These are phyloP conservation scores for Scomberomorus guttatus DNA, from an alignment of 2,797 vertebrate genomes.

Conservation along the genomic window DNA sequence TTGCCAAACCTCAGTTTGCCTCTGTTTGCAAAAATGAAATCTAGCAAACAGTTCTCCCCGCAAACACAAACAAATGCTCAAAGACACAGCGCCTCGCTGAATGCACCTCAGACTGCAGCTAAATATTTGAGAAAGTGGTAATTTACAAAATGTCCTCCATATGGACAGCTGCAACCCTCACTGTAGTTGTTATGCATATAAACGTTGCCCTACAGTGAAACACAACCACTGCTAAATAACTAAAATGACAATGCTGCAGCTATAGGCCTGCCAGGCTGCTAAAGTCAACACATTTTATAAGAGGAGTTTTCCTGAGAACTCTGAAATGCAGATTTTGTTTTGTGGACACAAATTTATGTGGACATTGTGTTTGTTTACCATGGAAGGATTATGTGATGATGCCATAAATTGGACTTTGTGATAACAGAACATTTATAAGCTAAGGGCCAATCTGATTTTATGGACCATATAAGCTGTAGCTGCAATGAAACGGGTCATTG, in stretches of 20 bases:
- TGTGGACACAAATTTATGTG: conserved; percentile 53
- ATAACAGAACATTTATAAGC: conserved; percentile 55
- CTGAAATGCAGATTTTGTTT: conserved; percentile 66
- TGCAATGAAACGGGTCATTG: conserved; percentile 70
- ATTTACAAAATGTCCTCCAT: conserved; percentile 39
- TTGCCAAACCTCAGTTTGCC: conserved; percentile 32
- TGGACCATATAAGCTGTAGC: conserved; percentile 63
- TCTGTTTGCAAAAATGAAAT: conserved; percentile 36
- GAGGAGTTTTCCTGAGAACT: conserved; percentile 53
- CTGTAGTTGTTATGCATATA: conserved; percentile 41
- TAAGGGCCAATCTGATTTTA: conserved; percentile 66
- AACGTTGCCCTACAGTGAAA: conserved; percentile 51
- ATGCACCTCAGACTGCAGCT: conserved; percentile 18
- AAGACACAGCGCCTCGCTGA: conserved; percentile 11
- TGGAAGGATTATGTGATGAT: conserved; percentile 60
- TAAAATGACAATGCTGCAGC: conserved; percentile 16
- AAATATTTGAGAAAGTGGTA: conserved; percentile 34
- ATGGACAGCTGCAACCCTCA: conserved; percentile 41
- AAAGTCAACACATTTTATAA: conserved; percentile 55
- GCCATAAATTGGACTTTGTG: conserved; percentile 63
- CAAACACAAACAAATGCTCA: conserved; percentile 30
- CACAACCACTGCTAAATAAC: conserved; percentile 34
- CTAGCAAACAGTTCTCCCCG: conserved; percentile 13
- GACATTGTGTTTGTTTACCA: conserved; percentile 59
- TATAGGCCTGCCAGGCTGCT: conserved; percentile 35